A percentile compares a stretch with the other conserved stretches of the same genome.
phyloP scores from a whole-genome alignment of 2,113 vertebrate species.

The Melospiza georgiana region DNA sequence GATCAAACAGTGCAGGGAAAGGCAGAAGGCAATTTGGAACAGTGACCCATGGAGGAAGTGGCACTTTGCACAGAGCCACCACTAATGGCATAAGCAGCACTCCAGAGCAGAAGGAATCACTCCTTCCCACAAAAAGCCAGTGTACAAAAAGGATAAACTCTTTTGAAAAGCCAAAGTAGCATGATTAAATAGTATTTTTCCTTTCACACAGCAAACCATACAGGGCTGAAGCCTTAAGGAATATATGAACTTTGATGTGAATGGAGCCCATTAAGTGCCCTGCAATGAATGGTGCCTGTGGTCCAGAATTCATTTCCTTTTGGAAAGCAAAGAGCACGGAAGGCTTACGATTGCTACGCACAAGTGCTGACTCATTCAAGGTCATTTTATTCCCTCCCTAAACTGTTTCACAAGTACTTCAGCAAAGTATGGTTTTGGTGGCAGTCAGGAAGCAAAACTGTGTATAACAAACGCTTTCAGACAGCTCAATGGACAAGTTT shows the following conservation, averaged over 20 bases:
- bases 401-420: neutral
- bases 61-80: neutral
- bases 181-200: slow-evolving; percentile 34
- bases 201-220: slow-evolving; percentile 34
- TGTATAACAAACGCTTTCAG: neutral
- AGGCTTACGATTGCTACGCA: neutral
- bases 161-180: slow-evolving; percentile 41
- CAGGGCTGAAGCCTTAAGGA: slow-evolving; percentile 27
- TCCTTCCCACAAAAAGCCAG: slow-evolving; percentile 4
- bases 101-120: slow-evolving; percentile 5
- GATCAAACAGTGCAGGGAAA: neutral
- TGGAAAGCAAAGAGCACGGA: neutral
- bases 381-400: neutral
- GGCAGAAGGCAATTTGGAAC: neutral
- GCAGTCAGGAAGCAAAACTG: neutral
- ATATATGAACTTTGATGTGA: slow-evolving; percentile 59
- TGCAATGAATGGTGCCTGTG: neutral
- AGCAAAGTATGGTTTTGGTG: neutral
- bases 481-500: neutral
- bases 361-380: slow-evolving; percentile 50
- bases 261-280: slow-evolving; percentile 44
- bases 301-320: slow-evolving; percentile 26
- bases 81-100: neutral
- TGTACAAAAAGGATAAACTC: neutral
- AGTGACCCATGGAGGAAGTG: neutral